Evolutionary conservation across 2,888 invertebrate genomes (phyloP), one percentile per base, ranked within the genome.

Genomic region (Tridacna crocea): DNA sequence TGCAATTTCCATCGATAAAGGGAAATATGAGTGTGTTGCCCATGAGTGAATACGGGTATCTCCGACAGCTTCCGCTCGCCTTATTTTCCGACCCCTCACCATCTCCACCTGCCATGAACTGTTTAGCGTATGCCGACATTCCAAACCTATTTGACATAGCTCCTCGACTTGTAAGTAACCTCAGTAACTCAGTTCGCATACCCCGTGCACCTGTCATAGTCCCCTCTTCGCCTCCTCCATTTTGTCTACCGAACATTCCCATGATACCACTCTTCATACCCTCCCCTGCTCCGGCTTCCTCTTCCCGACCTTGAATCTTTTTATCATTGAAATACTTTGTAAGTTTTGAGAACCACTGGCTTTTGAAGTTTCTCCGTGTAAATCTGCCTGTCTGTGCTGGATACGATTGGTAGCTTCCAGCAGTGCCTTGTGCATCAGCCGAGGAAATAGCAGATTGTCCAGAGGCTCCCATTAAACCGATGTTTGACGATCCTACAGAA

Each of bases 1-100:
- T 70, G 19, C 70, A 70, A 26, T 70, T 70, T 51, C 70, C 51
- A 70, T 26, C 51, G 22, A 70, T 51, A 51, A 51, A 51, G 4
- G 70, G 70, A 24, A 70, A 70, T 24, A 51, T 24, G 24, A 70
- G 48, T 3, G 48, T 70, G 26, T 70, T n/a, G 15, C 24, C 70
- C 51, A 70, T 70, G 1, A 70, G 48, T 19, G 70, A 22, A 47
- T 70, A 70, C 12, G 51, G 51, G 26, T 51, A 70, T 48, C 51
- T 70, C 10, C 51, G 70, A 51, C 70, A 70, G 0, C 51, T 19
- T 51, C 24, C 68, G 36, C 47, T 26, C 22, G 70, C 24, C 24
- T n/a, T 70, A 15, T 24, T 24, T 12, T 0, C 51, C 2, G 24
- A 10, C 15, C 24, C 51, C 22, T 70, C 51, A 24, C 70, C 70